phyloP scores from a whole-genome alignment of 2,797 vertebrate species.

The Pseudomugil tenellus region DNA sequence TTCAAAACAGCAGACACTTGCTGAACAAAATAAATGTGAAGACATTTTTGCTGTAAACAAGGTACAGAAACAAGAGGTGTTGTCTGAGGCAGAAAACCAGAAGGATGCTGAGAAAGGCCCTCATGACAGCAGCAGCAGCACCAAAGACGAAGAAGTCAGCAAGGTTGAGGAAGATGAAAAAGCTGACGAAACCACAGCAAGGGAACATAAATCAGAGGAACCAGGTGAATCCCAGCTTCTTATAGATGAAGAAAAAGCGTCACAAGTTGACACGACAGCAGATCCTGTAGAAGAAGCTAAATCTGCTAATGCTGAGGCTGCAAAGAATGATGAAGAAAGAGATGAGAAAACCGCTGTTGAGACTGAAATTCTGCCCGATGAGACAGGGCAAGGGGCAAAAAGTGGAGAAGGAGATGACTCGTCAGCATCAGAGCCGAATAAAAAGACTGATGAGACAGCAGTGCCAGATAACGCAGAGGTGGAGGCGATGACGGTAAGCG shows the following conservation, averaged over 20 bases:
- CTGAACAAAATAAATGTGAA: conserved; percentile 41
- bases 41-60: conserved; percentile 30
- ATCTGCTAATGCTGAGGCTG: conserved; percentile 15
- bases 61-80: conserved; percentile 14
- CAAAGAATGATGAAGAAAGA: conserved; percentile 30
- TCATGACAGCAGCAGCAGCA: conserved; percentile 7
- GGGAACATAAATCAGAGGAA: conserved; percentile 34
- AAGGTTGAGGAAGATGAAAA: conserved; percentile 29
- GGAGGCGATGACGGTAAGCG: conserved; percentile 34
- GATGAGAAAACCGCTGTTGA: conserved; percentile 29
- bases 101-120: conserved; percentile 19
- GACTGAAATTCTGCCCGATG: conserved; percentile 12
- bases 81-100: conserved; percentile 35
- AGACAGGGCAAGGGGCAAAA: conserved; percentile 37
- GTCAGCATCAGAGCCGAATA: conserved; percentile 32
- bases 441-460: conserved; percentile 51
- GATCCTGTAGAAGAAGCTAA: conserved; percentile 39
- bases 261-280: conserved; percentile 40
- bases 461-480: conserved; percentile 42
- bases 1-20: conserved; percentile 26
- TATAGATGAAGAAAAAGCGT: conserved; percentile 23
- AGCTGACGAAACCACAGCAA: conserved; percentile 27
- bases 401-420: conserved; percentile 56
- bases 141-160: conserved; percentile 22
- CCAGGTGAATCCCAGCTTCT: conserved; percentile 9